Percentiles rank a stretch among this genome's conserved stretches.
Conservation (phyloP, 2,113 vertebrate genomes). For the Sterrhoptilus dennistouni region DNA sequence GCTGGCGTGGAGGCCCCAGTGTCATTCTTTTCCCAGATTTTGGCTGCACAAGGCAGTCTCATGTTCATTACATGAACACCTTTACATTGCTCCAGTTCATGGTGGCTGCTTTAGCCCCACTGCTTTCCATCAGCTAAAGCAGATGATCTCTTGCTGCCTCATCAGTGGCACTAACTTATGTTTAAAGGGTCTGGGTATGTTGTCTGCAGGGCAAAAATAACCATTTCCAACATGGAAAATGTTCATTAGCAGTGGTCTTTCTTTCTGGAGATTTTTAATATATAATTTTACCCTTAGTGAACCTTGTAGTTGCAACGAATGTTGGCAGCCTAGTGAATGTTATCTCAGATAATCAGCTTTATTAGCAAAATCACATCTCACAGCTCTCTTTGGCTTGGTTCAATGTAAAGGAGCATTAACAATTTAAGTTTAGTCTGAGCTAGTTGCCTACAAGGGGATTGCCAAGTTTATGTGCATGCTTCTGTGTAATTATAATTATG, state of each 20-base stretch:
- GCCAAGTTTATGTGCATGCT: conserved; percentile 66
- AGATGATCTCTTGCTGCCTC: not conserved
- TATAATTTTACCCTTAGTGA: conserved; percentile 57
- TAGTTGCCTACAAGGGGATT: conserved; percentile 14
- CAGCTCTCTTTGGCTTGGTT: conserved; percentile 35
- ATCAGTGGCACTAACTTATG: accelerated
- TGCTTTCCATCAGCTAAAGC: not conserved
- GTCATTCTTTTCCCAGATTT: not conserved
- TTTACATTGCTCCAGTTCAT: not conserved
- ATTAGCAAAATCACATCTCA: conserved; percentile 53
- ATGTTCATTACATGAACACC: not conserved
- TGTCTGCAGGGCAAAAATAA: not conserved
- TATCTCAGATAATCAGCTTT: conserved; percentile 73
- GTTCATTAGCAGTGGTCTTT: not conserved
- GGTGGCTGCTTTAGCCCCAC: not conserved
- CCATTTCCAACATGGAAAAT: not conserved
- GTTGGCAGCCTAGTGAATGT: conserved; percentile 23
- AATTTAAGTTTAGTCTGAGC: conserved; percentile 53
- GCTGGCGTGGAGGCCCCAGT: not conserved
- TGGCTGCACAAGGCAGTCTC: not conserved
- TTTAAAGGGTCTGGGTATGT: not conserved
- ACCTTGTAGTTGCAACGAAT: conserved; percentile 53
- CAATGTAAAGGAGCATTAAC: conserved; percentile 40
- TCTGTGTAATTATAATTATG: conserved; percentile 69
- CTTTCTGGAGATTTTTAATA: not conserved